Evolutionary conservation across 2,888 invertebrate genomes (phyloP), one percentile per base, ranked within the genome.

Genomic region (Athalia cordata): DNA sequence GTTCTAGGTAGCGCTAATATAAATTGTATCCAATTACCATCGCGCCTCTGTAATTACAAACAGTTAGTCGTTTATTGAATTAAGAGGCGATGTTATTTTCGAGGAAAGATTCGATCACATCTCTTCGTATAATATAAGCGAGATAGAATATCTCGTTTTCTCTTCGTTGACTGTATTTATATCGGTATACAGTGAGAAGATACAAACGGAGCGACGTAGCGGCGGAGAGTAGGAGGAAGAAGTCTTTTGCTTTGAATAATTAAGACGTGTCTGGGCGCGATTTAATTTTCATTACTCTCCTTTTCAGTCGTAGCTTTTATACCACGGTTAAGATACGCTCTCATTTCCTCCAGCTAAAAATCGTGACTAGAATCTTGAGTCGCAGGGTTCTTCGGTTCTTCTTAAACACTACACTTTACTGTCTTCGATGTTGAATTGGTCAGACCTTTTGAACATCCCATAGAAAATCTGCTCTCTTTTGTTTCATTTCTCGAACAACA

Each of bases 1-100:
- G 11, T 4, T n/a, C 9, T 55, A 11, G n/a, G 55, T 62, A 3
- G 13, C 52, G 61, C 62, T 50, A n/a, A 64, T 75, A 50, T 52
- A 75, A 75, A 75, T 75, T 75, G 75, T 75, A 61, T 75, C 75
- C 50, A 75, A 75, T 75, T 64, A 75, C 62, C 50, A 49, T 43
- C 43, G 45, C 62, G 62, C 49, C 50, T 50, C 75, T 49, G 50
- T 75, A 75, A 75, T 75, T 75, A 75, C 49, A 75, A 75, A 75
- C 75, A 64, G 75, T 75, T 62, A 75, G 50, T 62, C 61, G 29
- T 45, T 74, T 43, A 49, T 74, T n/a, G 50, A 75, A 75, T 50
- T 75, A 62, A 72, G n/a, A 55, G 13, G 29, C 13, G 45, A 57
- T 72, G 57, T 72, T 72, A 72, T 59, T 72, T 72, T 59, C 68